Evolutionary conservation across 2,113 vertebrate genomes (phyloP), one percentile per base, ranked within the genome.

Genomic region (Taurulus bubalis): DNA sequence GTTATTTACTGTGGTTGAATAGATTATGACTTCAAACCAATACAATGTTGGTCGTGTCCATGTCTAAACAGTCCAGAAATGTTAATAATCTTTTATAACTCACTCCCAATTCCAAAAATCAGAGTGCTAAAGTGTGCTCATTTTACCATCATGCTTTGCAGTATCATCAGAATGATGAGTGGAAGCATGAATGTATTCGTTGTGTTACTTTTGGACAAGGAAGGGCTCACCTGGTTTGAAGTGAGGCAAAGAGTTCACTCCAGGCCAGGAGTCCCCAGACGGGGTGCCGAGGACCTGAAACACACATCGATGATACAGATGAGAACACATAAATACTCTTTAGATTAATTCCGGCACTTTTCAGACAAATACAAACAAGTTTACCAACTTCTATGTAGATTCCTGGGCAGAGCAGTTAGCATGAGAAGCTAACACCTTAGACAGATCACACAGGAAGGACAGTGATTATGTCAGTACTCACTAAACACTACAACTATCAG

Each of bases 241-340:
- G 94, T 98, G 97, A 77, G 97, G 97, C 90, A 99, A 89, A 51
- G 97, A 97, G 90, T 97, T 95, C 55, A 99, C 96, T 66, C 98
- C 97, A 38, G 98, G 97, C 98, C 98, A 99, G 0, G 95, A 95
- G 10, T 99, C 98, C 84, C 99, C 98, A 12, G 96, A 96, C 40
- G 97, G 98, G 3, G 98, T 99, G 47, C 98, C 97, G 60, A 99
- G 95, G 75, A 98, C 96, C 98, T 99, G 80, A 45, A 55, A 62
- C 45, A 73, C 24, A 81, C 59, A 77, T 1, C 12, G 15, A 72
- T 7, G 34, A 6, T 0, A 4, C 6, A 75, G 7, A 34, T 14
- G 8, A 49, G 55, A 32, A 60, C 28, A 62, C 22, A 62, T 36
- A 6, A 20, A 63, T 34, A 12, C 32, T 22, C 16, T 30, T 67